phyloP scores from a whole-genome alignment of 2,113 vertebrate genomes.

The Pelusios castaneus region DNA sequence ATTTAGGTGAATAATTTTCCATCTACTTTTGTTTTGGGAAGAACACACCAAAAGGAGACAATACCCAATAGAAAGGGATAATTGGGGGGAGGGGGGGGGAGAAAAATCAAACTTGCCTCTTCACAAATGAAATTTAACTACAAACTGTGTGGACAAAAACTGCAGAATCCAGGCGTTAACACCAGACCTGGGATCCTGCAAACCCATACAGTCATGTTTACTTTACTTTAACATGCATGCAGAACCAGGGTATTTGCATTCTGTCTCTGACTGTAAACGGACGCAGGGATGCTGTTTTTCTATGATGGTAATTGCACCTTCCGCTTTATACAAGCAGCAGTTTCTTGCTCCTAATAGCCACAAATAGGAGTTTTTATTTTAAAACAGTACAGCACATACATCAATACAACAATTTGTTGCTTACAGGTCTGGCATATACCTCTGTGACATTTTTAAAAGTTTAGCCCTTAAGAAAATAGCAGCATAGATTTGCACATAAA shows the following conservation, averaged over 20 bases:
- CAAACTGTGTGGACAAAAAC: background rate
- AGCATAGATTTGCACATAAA: background rate
- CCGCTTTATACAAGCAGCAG: background rate
- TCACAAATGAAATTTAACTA: background rate
- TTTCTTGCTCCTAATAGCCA: background rate
- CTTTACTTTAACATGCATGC: background rate
- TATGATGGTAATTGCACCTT: background rate
- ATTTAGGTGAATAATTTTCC: background rate
- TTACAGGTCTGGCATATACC: background rate
- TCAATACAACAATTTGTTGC: constrained; percentile 22
- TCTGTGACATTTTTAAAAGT: background rate
- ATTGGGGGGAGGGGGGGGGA: background rate
- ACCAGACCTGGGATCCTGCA: background rate
- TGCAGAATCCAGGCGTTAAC: background rate
- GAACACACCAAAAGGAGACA: background rate
- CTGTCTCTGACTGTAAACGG: background rate
- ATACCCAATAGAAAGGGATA: background rate
- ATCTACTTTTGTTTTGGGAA: background rate
- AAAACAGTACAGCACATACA: background rate
- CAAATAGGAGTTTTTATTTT: background rate
- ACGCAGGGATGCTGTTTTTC: background rate
- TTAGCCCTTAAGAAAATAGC: constrained; percentile 16
- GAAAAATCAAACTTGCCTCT: background rate
- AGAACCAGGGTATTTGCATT: background rate
- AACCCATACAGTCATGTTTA: background rate